Evolutionary conservation across 2,797 vertebrate species (phyloP).

Genomic region (Molossus molossus): DNA sequence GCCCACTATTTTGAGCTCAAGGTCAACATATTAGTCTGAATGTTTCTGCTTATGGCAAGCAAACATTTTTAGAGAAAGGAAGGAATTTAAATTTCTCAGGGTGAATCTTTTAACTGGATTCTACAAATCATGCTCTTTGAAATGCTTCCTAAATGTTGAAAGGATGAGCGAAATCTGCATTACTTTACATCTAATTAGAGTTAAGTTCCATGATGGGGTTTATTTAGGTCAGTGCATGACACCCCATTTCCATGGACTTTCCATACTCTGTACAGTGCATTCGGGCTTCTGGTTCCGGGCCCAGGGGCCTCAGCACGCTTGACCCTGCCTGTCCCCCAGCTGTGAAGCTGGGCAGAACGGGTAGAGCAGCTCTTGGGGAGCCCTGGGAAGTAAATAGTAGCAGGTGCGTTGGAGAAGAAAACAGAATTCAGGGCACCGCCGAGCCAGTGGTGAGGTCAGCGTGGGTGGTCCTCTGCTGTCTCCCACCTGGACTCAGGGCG

Average conservation of each 20-base stretch:
- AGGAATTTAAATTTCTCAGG: conserved; percentile 42
- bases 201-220: conserved; percentile 9
- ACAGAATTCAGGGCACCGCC: too few species aligned
- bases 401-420: too few species aligned
- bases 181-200: conserved; percentile 39
- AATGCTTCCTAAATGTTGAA: conserved; percentile 58
- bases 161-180: conserved; percentile 39
- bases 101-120: not conserved
- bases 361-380: too few species aligned
- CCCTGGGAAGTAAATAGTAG: too few species aligned
- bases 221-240: not conserved
- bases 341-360: too few species aligned
- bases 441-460: too few species aligned
- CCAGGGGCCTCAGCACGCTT: too few species aligned
- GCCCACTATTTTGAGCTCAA: conserved; percentile 38
- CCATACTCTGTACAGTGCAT: too few species aligned
- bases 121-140: not conserved
- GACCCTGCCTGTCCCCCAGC: too few species aligned
- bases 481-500: too few species aligned
- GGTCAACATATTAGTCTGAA: conserved; percentile 61
- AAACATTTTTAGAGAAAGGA: conserved; percentile 65
- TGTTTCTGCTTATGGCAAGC: conserved; percentile 55
- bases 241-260: not conserved
- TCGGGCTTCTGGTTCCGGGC: too few species aligned
- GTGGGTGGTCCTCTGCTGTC: too few species aligned